These are phyloP conservation scores for Linepithema humile DNA, from an alignment of 1,140 invertebrate species.

Conservation along the genomic window DNA sequence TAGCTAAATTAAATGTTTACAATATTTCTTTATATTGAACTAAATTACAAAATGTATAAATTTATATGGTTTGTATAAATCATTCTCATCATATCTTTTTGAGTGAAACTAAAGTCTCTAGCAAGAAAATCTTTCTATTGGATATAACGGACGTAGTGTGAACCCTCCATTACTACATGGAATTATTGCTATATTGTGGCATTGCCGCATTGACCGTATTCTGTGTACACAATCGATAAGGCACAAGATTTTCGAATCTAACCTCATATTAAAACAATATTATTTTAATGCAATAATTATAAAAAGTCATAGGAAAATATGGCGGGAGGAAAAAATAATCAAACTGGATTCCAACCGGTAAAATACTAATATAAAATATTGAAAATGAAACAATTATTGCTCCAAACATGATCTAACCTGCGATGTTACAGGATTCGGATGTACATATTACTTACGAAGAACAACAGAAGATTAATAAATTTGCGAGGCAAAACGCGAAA, in stretches of 20 bases:
- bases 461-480: constrained; percentile 98
- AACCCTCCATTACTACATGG: no score
- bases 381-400: not conserved
- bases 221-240: no score
- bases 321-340: constrained; percentile 77
- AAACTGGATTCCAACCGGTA: constrained; percentile 80
- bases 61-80: no score
- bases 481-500: constrained; percentile 96
- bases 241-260: not conserved
- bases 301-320: constrained; percentile 61
- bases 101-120: no score
- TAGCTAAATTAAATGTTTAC: no score
- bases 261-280: not conserved
- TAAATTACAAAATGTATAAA: no score
- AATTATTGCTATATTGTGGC: no score
- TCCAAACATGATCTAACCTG: constrained; percentile 36
- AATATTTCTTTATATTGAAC: no score
- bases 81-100: no score
- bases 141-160: no score
- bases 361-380: constrained; percentile 47
- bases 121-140: no score
- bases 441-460: constrained; percentile 98
- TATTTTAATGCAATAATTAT: constrained; percentile 28
- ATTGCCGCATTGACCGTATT: no score
- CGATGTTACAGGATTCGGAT: constrained; percentile 90